Evolutionary conservation across 2,888 invertebrate species (phyloP).

Genomic region (Dryocosmus kuriphilus): DNA sequence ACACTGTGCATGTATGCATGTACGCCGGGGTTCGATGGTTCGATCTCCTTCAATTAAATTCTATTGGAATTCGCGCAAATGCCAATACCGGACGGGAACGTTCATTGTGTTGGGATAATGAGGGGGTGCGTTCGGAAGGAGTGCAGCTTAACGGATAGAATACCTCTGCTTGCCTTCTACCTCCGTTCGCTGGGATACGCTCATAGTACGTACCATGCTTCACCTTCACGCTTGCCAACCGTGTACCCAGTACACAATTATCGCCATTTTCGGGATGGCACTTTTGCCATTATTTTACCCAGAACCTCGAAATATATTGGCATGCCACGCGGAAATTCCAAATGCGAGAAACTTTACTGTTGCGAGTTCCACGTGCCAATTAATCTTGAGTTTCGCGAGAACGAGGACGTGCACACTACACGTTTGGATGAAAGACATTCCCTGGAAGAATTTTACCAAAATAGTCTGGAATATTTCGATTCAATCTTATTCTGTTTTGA

Average conservation of each 20-base stretch:
- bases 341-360: conserved; percentile 28
- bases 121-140: conserved; percentile 67
- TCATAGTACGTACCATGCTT: conserved; percentile 31
- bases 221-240: neutral
- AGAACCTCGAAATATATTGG: conserved; percentile 15
- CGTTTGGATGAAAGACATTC: neutral
- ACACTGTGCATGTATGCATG: conserved; percentile 45
- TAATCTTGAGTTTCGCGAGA: conserved; percentile 31
- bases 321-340: conserved; percentile 17
- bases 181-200: conserved; percentile 49
- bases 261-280: conserved; percentile 20
- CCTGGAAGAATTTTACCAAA: neutral
- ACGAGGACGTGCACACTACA: neutral
- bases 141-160: conserved; percentile 68
- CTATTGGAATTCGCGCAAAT: conserved; percentile 75
- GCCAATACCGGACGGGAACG: conserved; percentile 73
- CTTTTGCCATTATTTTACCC: conserved; percentile 7
- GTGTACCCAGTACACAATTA: conserved; percentile 20
- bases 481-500: too few relatives aligned
- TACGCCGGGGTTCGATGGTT: conserved; percentile 63
- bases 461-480: neutral
- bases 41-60: conserved; percentile 76
- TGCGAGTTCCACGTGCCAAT: conserved; percentile 32
- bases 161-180: conserved; percentile 47
- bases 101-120: conserved; percentile 75